Evolutionary conservation across 2,797 vertebrate species (phyloP).

Genomic region (Coilia nasus): DNA sequence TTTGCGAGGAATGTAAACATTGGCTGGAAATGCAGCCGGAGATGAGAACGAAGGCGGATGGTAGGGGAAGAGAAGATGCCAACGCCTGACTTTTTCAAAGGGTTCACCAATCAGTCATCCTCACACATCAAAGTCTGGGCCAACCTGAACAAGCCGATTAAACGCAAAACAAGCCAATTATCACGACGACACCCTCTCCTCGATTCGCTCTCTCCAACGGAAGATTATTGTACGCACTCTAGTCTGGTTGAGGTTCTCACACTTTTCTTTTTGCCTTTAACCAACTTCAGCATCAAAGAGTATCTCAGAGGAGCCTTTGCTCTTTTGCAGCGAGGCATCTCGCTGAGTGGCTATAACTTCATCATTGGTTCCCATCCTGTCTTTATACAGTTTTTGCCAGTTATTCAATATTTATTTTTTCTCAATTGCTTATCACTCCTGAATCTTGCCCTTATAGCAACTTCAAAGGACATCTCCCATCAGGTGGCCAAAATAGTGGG

Average conservation of each 20-base stretch:
- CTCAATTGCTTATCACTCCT: not conserved
- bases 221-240: not conserved
- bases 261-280: not conserved
- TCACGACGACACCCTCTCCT: slow-evolving; percentile 58
- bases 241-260: not conserved
- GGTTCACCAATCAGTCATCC: slow-evolving; percentile 25
- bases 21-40: slow-evolving; percentile 22
- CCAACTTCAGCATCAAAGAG: not conserved
- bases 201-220: not conserved
- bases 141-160: slow-evolving; percentile 9
- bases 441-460: not conserved
- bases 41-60: slow-evolving; percentile 56
- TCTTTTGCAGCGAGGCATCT: not conserved
- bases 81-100: slow-evolving; percentile 10
- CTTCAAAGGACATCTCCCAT: not conserved
- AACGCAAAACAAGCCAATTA: slow-evolving; percentile 52
- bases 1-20: not conserved
- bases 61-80: slow-evolving; percentile 39
- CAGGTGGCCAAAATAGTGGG: not conserved
- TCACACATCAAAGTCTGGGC: slow-evolving; percentile 16
- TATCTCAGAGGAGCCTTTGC: not conserved
- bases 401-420: not conserved
- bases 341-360: not conserved
- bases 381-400: not conserved
- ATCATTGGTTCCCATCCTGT: not conserved